Evolutionary conservation across 2,888 invertebrate species (phyloP), one percentile per base, ranked within the genome.

Genomic region (Frankliniella fusca): DNA sequence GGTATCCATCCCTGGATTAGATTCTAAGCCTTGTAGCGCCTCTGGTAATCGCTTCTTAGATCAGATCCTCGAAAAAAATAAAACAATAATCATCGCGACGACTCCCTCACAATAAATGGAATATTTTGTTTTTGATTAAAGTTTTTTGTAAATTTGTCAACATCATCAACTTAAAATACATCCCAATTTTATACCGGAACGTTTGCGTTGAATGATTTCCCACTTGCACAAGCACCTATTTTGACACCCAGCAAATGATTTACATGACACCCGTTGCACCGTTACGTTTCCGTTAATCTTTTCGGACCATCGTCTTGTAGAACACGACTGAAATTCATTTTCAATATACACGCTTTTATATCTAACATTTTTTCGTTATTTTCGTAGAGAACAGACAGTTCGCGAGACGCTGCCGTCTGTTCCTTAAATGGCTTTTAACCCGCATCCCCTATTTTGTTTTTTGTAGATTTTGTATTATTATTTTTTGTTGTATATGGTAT

Each of bases 1-100:
- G 70, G 70, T 76, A 61, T 61, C 61, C 61, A 61, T n/a, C 61
- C 61, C 61, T 76, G 70, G 70, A 23, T 76, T 76, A 76, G 70
- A 76, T 76, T 76, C 70, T 76, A 27, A 76, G n/a, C 70, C 61
- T 27, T 23, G 70, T 76, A 76, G 70, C 23, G 70, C 70, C 27
- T 76, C 70, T 23, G 23, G 70, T 76, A 76, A 76, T 27, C 23
- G 70, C 70, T 27, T 76, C 9, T 27, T 76, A 76, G 70, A 76
- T 27, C 70, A n/a, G 10, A 76, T 76, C 27, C 23, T 15, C 1
- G 18, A 61, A 61, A 54, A 54, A 5, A 54, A 18, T 5, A 54
- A 7, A 61, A 61, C 10, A 15, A 61, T 7, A 38, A 38, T 5
- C 38, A 5, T 5, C 61, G 61, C 61, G 61, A 61, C 61, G 18